Base-by-base conservation (phyloP, 2,797 vertebrate genomes). In the Poecilia picta region DNA sequence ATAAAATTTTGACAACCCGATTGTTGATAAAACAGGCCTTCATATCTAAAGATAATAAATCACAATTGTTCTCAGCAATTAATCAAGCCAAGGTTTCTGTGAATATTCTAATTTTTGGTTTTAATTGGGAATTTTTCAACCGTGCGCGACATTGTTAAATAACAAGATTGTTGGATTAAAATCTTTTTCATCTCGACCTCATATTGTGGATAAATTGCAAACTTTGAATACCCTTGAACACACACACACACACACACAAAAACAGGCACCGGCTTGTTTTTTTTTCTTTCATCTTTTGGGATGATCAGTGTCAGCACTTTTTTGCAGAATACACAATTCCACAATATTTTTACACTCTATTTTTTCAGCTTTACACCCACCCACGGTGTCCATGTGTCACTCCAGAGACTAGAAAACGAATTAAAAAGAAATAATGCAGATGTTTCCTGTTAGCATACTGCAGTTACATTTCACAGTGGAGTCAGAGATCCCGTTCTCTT, bases 311-410 rank as follows among this genome's bases (percentile, higher is more conserved):
- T n/a, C 66, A 15, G 66, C 39, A n/a, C 39, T n/a, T 23, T 41
- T 31, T 23, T 49, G 33, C n/a, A 46, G 5, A 4, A 64, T 53
- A 25, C 23, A 53, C 51, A 53, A 25, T 25, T 53, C 51, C 51
- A 53, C 51, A 46, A 45, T 41, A 31, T 41, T 41, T 82, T 43
- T 53, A 2, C 31, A n/a, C 12, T 11, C 11, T 72, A 41, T 70
- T 76, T 62, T 75, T n/a, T 74, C 12, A 95, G 72, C 59, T 45
- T 77, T 36, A 64, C 0, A 20, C 15, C 6, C 33, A 23, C 79
- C 68, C 39, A 28, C 43, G 23, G n/a, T 74, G 75, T 72, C 45
- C 39, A 66, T 81, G 73, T 68, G 33, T 68, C 51, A 47, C 16
- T 53, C n/a, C 43, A 75, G 31, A 73, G 46, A 20, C 0, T 31